Base-by-base conservation (phyloP, 2,797 vertebrate species). In the Liparis tanakae region DNA sequence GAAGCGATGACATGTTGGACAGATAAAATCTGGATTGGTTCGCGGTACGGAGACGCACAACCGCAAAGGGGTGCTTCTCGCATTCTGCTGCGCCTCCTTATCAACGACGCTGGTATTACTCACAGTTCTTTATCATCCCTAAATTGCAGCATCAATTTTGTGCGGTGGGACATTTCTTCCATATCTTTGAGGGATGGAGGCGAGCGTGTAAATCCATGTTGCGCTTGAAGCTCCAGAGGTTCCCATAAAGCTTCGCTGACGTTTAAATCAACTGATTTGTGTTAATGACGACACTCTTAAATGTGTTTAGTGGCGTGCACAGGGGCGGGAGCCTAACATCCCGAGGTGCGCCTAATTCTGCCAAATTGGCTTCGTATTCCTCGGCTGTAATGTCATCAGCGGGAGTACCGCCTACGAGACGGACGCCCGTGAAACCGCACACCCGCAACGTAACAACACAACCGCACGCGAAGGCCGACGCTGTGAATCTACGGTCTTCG, bases 391-490 rank as follows among this genome's bases (percentile, higher is more conserved):
- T 86, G 76, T 85, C 79, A 71, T 85, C 63, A 80, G 67, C 71
- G 36, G 80, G 84, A 68, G 55, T 84, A 86, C 87, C 81, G 83
- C 83, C 82, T 80, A 70, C 81, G 60, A 72, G 71, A 84, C 70
- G 71, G 80, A 62, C 60, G 41, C 54, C 67, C 67, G 48, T 77
- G 56, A 70, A 83, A 79, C n/a, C 37, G 64, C 71, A 56, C 44
- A 60, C 34, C 22, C 71, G 61, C 63, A 67, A 59, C 18, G 55
- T 41, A 51, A 57, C 44, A n/a, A 25, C 43, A 69, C 51, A 48
- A 70, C 62, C 65, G 46, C 46, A 55, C 15, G 30, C 5, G 15
- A 34, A 74, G 63, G 44, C 70, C 60, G 30, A 67, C 15, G 70
- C 18, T 72, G 14, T 70, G 22, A 73, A 22, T 61, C 33, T 65